Evolutionary conservation across 2,113 vertebrate species (phyloP).

Genomic region (Equus przewalskii): DNA sequence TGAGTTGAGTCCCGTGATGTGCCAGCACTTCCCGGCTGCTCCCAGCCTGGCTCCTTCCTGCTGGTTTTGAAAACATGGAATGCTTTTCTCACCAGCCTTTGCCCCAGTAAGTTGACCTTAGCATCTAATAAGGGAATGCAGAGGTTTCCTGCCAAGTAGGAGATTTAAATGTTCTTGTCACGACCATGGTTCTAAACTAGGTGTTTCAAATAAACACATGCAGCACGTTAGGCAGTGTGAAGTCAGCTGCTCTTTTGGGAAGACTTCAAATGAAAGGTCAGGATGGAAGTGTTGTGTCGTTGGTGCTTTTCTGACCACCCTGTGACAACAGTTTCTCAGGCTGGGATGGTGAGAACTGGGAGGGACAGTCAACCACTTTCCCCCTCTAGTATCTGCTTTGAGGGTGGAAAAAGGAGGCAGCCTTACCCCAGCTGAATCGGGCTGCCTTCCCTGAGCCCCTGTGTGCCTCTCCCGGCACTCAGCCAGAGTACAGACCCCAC

Average conservation of each 20-base stretch:
- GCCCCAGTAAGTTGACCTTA: neutral
- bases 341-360: neutral
- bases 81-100: neutral
- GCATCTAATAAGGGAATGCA: neutral
- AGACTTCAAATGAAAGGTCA: neutral
- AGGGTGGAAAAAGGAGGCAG: neutral
- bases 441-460: neutral
- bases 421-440: neutral
- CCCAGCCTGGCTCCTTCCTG: neutral
- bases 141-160: neutral
- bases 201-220: neutral
- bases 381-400: neutral
- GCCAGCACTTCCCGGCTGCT: neutral
- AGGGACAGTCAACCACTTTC: neutral
- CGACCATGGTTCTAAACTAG: neutral
- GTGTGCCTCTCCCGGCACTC: rapidly evolving
- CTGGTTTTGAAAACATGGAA: neutral
- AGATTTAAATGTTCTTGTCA: neutral
- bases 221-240: neutral
- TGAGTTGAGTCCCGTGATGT: neutral
- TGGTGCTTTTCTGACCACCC: neutral
- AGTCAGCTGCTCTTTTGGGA: neutral
- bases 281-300: neutral
- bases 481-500: rapidly evolving
- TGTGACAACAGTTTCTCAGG: neutral